These are phyloP conservation scores for Shargacucullia verbasci DNA, from an alignment of 2,888 invertebrate species.

Conservation along the genomic window DNA sequence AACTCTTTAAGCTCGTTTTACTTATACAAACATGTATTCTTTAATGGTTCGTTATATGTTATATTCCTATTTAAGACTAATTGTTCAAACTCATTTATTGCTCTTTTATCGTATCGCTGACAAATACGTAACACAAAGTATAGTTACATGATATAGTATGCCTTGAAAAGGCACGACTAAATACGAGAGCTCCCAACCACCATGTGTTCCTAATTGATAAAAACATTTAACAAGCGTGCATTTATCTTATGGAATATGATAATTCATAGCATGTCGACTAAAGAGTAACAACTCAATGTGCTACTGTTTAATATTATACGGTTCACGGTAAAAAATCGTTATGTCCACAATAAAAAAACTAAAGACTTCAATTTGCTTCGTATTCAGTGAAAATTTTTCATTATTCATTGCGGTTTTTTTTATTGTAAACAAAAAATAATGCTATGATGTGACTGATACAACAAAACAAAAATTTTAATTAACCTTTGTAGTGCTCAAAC, in stretches of 20 bases:
- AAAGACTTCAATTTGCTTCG: slow-evolving; percentile 10
- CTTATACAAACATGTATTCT: slow-evolving; percentile 1
- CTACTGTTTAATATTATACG: slow-evolving; percentile 1
- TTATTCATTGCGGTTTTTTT: slow-evolving; percentile 27
- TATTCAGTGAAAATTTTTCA: slow-evolving; percentile 12
- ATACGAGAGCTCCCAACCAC: neutral
- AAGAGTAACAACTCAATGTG: slow-evolving; percentile 27
- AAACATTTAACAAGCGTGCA: slow-evolving; percentile 3
- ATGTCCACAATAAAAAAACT: slow-evolving; percentile 4
- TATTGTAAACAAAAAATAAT: slow-evolving; percentile 26
- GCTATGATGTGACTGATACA: slow-evolving; percentile 32
- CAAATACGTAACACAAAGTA: slow-evolving; percentile 4
- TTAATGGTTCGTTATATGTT: neutral
- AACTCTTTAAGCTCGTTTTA: slow-evolving; percentile 3
- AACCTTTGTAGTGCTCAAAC: slow-evolving; percentile 36
- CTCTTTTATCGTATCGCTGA: slow-evolving; percentile 1
- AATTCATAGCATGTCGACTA: slow-evolving; percentile 8
- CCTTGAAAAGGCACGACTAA: too few species aligned
- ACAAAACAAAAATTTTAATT: slow-evolving; percentile 44
- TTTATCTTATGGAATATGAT: slow-evolving; percentile 13
- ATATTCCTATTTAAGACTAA: slow-evolving; percentile 4
- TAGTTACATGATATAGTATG: neutral
- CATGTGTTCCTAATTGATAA: neutral
- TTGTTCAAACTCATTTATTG: neutral
- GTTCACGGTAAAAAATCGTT: slow-evolving; percentile 7